Conservation (phyloP, 2,888 invertebrate species). For the Latrodectus hesperus region DNA sequence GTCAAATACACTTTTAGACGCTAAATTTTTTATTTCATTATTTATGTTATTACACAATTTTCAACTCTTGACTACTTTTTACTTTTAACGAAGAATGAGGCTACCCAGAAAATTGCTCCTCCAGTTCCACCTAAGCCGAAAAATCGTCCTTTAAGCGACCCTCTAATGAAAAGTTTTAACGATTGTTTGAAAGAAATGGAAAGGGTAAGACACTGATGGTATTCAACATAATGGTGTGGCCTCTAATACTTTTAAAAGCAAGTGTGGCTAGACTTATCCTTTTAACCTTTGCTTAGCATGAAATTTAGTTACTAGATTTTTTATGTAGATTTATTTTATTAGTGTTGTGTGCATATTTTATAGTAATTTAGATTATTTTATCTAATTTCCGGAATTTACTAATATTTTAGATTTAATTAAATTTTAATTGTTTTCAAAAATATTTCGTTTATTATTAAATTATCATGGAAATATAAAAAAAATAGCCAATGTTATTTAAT, state of each 20-base stretch:
- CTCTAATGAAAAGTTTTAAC: constrained; percentile 16
- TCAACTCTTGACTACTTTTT: too few relatives aligned
- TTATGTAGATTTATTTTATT: background rate
- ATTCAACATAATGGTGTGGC: background rate
- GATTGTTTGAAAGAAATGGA: constrained; percentile 51
- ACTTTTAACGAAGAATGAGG: constrained; percentile 25
- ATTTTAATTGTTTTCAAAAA: too few relatives aligned
- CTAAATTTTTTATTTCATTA: too few relatives aligned
- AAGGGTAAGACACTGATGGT: constrained; percentile 33
- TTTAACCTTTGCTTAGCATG: background rate
- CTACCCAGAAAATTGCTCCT: constrained; percentile 46
- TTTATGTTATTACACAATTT: too few relatives aligned
- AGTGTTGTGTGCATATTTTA: too few relatives aligned
- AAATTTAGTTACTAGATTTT: background rate
- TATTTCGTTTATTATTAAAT: too few relatives aligned
- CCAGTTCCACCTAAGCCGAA: constrained; percentile 53
- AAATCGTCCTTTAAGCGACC: constrained; percentile 32
- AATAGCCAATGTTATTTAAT: too few relatives aligned
- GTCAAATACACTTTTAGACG: background rate
- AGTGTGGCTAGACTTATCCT: too few relatives aligned
- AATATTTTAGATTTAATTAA: too few relatives aligned
- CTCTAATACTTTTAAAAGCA: background rate
- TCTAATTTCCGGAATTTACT: too few relatives aligned
- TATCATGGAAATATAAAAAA: too few relatives aligned
- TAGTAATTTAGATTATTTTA: too few relatives aligned